Conservation (phyloP, 2,113 vertebrate species). For the Oreocharis arfaki region DNA sequence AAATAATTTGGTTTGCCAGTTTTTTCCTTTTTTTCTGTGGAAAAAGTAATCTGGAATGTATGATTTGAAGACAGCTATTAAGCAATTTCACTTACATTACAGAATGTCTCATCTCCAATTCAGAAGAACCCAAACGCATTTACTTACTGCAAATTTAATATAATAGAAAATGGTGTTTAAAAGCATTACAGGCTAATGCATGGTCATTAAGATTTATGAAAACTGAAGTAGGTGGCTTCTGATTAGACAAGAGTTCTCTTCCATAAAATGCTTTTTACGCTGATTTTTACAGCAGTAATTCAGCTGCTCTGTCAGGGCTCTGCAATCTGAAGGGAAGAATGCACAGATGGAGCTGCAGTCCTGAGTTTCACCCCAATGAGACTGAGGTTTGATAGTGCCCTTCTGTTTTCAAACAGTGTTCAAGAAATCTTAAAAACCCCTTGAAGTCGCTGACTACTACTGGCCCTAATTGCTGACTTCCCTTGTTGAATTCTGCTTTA, state of each 20-base stretch:
- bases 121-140: not conserved
- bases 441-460: not conserved
- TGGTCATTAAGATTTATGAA: not conserved
- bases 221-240: not conserved
- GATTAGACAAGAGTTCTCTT: not conserved
- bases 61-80: not conserved
- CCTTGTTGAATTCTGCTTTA: not conserved
- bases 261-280: not conserved
- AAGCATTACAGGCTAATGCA: not conserved
- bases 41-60: not conserved
- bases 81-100: not conserved
- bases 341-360: not conserved
- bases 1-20: not conserved
- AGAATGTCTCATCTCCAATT: not conserved
- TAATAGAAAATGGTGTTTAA: not conserved
- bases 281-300: not conserved
- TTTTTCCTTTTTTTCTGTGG: not conserved
- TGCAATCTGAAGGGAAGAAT: not conserved
- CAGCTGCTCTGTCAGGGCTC: not conserved
- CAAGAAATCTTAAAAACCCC: not conserved
- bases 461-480: not conserved
- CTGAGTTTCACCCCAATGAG: not conserved
- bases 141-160: not conserved
- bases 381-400: not conserved
- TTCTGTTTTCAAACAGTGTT: not conserved